phyloP scores from a whole-genome alignment of 2,797 vertebrate species.

The Melanotaenia maccullochi region DNA sequence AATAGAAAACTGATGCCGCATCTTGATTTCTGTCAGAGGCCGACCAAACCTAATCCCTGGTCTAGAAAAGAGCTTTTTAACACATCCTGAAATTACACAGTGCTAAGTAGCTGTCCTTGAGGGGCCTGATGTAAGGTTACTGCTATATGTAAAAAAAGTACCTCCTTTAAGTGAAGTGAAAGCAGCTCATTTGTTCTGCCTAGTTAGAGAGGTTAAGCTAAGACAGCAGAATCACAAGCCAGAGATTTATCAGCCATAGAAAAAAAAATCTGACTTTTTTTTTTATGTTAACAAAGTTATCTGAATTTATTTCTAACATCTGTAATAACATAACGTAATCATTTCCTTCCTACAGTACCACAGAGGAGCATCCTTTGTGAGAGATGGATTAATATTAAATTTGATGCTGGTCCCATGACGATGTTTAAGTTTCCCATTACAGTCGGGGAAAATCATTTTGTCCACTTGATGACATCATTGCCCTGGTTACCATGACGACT shows the following conservation, averaged over 20 bases:
- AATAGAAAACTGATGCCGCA: slow-evolving; percentile 27
- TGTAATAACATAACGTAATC: background rate
- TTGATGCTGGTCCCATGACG: slow-evolving; percentile 8
- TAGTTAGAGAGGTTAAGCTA: background rate
- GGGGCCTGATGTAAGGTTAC: background rate
- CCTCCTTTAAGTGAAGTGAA: background rate
- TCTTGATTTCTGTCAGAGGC: too few species aligned
- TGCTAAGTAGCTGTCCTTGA: background rate
- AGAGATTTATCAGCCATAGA: background rate
- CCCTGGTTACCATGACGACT: slow-evolving; percentile 51
- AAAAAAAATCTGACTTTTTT: too few species aligned
- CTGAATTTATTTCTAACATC: background rate
- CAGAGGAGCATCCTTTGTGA: slow-evolving; percentile 5
- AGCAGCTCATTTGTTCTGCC: background rate
- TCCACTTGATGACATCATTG: slow-evolving; percentile 44
- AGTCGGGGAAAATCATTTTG: slow-evolving; percentile 32
- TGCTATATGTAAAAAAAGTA: background rate
- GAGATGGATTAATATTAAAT: slow-evolving; percentile 17
- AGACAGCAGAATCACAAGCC: background rate
- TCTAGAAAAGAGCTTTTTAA: background rate
- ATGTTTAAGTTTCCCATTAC: slow-evolving; percentile 15
- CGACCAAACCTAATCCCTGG: background rate
- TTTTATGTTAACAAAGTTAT: background rate
- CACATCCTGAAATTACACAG: background rate
- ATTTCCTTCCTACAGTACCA: background rate